Evolutionary conservation across 92 coral and sea anemone species (phyloP).

Genomic region (Paragorgia papillata): DNA sequence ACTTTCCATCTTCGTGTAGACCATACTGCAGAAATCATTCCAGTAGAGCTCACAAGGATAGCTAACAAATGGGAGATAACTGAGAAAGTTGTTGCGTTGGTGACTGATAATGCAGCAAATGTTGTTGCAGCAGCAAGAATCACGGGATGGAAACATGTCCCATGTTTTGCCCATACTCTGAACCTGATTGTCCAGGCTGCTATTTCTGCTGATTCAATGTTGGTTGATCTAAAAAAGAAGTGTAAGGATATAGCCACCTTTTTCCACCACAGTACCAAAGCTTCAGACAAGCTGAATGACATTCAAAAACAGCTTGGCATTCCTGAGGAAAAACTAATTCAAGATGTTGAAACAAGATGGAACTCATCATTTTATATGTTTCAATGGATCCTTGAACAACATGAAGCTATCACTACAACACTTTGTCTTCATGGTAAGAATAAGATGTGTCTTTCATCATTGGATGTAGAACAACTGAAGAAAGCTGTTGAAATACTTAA

Average conservation of each 20-base stretch:
- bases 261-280: conserved; percentile 36
- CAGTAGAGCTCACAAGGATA: conserved; percentile 25
- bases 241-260: conserved; percentile 22
- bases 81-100: too few relatives aligned
- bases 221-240: conserved; percentile 35
- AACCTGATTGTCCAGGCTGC: conserved; percentile 39
- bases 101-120: conserved; percentile 42
- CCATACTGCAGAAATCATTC: conserved; percentile 39
- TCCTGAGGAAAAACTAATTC: conserved; percentile 11
- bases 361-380: conserved; percentile 38
- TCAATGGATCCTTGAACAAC: conserved; percentile 37
- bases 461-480: conserved; percentile 43
- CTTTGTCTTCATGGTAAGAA: conserved; percentile 30
- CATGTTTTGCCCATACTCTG: conserved; percentile 45
- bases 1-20: conserved; percentile 10
- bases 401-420: conserved; percentile 54
- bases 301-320: conserved; percentile 29
- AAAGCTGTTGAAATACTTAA: conserved; percentile 27
- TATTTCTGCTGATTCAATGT: conserved; percentile 19
- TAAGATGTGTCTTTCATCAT: conserved; percentile 40
- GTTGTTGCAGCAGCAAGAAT: conserved; percentile 34
- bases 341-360: conserved; percentile 45
- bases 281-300: conserved; percentile 35
- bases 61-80: conserved; percentile 41
- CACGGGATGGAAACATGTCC: conserved; percentile 46